Evolutionary conservation across 2,797 vertebrate species (phyloP).

Genomic region (Sphenodon punctatus): DNA sequence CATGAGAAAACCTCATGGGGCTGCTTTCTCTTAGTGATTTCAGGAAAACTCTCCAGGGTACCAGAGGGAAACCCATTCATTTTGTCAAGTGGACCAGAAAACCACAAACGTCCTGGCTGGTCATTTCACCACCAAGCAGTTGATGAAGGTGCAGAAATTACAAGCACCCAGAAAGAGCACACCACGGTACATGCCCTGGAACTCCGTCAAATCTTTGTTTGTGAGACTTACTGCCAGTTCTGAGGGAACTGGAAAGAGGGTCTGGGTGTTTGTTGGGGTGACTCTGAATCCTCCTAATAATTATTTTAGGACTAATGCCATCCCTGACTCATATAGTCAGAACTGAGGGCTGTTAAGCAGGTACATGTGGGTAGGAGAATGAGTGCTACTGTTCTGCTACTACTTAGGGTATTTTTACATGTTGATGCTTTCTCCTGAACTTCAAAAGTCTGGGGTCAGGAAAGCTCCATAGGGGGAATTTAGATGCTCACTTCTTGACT

Average conservation of each 20-base stretch:
- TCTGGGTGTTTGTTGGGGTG: background rate
- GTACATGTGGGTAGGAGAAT: no score
- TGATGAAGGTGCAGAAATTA: background rate
- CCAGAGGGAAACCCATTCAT: background rate
- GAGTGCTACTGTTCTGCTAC: no score
- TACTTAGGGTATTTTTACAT: no score
- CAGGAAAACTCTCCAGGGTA: background rate
- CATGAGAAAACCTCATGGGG: background rate
- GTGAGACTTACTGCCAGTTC: background rate
- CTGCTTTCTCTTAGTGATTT: background rate
- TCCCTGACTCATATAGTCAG: no score
- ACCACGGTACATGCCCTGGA: background rate
- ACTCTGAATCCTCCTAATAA: background rate
- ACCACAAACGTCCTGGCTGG: background rate
- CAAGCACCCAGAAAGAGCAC: background rate
- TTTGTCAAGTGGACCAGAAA: background rate
- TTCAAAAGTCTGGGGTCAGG: no score
- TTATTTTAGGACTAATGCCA: no score
- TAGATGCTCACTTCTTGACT: no score
- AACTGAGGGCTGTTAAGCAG: no score
- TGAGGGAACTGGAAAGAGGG: background rate
- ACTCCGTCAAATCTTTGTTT: slow-evolving; percentile 2
- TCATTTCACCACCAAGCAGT: background rate
- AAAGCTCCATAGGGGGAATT: no score
- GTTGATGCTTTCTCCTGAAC: no score